Evolutionary conservation across 2,113 vertebrate genomes (phyloP).

Genomic region (Chaetura pelagica): DNA sequence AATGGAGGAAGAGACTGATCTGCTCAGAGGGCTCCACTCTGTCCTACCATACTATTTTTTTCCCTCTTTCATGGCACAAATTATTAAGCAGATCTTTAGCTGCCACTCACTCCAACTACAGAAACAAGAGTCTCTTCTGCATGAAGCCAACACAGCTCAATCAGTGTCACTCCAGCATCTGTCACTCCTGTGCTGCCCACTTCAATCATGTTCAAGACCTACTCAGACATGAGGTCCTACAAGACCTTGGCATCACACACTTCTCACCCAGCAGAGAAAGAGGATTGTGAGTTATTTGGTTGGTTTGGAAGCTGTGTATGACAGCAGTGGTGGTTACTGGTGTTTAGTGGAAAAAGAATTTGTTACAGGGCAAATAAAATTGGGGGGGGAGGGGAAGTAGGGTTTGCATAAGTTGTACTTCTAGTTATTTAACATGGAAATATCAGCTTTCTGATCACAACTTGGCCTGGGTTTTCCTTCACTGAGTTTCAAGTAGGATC

Average conservation of each 20-base stretch:
- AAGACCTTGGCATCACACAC: background rate
- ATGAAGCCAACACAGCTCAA: slow-evolving; percentile 50
- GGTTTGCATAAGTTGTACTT: background rate
- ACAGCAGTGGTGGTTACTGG: background rate
- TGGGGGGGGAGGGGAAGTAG: too few species aligned
- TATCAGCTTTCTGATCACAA: background rate
- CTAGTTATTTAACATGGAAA: background rate
- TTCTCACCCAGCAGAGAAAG: background rate
- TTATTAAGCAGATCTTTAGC: slow-evolving; percentile 23
- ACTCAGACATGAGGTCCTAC: background rate
- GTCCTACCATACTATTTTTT: background rate
- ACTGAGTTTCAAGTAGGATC: background rate
- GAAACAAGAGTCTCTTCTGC: slow-evolving; percentile 22
- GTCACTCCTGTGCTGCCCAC: background rate
- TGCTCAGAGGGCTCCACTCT: background rate
- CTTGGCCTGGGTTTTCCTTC: background rate
- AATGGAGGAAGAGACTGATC: background rate
- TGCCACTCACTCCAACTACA: slow-evolving; percentile 22
- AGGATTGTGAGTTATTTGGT: background rate
- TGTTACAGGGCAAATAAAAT: background rate
- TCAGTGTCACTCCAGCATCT: background rate
- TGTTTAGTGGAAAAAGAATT: background rate
- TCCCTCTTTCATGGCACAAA: background rate
- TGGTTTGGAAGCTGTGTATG: background rate
- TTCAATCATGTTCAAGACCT: background rate